These are phyloP conservation scores for Alligator mississippiensis DNA, from an alignment of 2,113 vertebrate species.

Conservation along the genomic window DNA sequence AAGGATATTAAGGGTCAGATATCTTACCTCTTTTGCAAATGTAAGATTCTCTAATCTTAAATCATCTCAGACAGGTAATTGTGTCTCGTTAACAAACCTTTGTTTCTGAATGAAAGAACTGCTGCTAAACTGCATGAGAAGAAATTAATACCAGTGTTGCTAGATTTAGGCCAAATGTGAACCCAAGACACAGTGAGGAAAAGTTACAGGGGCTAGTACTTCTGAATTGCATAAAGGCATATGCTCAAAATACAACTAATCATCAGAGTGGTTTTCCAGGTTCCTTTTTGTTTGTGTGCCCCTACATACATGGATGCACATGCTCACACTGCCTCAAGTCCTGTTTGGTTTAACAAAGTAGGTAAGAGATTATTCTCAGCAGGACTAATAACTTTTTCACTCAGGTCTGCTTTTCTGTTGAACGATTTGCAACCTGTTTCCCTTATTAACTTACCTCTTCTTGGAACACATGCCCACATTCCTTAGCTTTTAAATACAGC, in stretches of 20 bases:
- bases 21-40: no score
- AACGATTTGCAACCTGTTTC: neutral
- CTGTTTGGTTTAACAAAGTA: neutral
- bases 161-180: neutral
- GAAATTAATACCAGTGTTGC: neutral
- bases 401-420: neutral
- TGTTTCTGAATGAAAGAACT: neutral
- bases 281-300: rapidly evolving
- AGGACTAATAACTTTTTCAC: neutral
- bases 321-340: rapidly evolving
- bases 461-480: neutral
- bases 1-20: no score
- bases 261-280: neutral
- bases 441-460: neutral
- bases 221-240: neutral
- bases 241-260: neutral
- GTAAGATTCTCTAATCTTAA: no score
- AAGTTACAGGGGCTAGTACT: neutral
- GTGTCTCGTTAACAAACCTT: neutral
- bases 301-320: neutral
- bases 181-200: neutral
- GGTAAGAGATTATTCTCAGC: neutral
- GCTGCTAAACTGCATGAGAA: neutral
- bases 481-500: neutral
- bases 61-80: no score